Evolutionary conservation across 2,113 vertebrate species (phyloP).

Genomic region (Ceuthmochares aereus): DNA sequence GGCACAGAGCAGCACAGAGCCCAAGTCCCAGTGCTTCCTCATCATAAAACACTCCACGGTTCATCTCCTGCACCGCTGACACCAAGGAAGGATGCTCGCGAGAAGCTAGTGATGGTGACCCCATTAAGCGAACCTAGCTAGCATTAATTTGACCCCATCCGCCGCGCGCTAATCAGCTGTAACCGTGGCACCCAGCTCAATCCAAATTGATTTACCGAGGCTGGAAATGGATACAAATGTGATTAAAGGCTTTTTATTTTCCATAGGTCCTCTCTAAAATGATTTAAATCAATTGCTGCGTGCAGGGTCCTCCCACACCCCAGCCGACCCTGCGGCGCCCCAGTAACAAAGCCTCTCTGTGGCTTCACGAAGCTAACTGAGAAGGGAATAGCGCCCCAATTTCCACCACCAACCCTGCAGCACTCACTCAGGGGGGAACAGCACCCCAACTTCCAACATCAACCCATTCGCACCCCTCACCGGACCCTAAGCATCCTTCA

Average conservation of each 20-base stretch:
- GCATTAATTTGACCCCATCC: slow-evolving; percentile 79
- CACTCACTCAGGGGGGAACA: neutral
- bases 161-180: slow-evolving; percentile 79
- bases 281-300: slow-evolving; percentile 79
- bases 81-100: neutral
- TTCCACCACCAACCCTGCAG: neutral
- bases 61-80: neutral
- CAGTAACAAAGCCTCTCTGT: neutral
- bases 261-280: slow-evolving; percentile 81
- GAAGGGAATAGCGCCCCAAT: neutral
- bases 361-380: neutral
- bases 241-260: slow-evolving; percentile 86
- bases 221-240: slow-evolving; percentile 86
- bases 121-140: slow-evolving; percentile 55
- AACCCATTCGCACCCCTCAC: neutral
- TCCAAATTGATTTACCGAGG: slow-evolving; percentile 85
- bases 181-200: slow-evolving; percentile 80
- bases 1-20: neutral
- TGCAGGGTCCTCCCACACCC: slow-evolving; percentile 30
- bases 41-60: neutral
- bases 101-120: slow-evolving; percentile 50
- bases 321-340: neutral
- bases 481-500: neutral
- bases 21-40: neutral
- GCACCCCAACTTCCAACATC: neutral